phyloP scores from a whole-genome alignment of 2,797 vertebrate genomes.

The Phyllotis vaccarum region DNA sequence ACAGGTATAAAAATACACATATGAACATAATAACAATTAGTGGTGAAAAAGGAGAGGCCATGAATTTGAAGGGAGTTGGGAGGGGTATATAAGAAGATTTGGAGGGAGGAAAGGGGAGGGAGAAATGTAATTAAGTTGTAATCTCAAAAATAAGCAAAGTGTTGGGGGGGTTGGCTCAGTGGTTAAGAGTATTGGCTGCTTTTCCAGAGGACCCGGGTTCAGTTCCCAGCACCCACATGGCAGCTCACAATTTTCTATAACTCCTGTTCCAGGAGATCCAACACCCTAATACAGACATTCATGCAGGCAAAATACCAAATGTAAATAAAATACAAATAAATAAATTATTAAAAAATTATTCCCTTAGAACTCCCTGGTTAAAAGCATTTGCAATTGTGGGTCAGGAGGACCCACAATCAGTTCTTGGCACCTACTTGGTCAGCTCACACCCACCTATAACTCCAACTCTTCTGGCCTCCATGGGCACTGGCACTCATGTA shows the following conservation, averaged over 20 bases:
- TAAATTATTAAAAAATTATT: neutral
- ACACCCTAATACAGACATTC: no score
- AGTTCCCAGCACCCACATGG: no score
- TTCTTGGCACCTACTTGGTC: neutral
- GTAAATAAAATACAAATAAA: no score
- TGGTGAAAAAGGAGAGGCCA: neutral
- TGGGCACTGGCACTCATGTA: neutral
- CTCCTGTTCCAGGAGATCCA: no score
- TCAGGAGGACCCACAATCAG: neutral
- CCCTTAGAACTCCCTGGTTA: neutral
- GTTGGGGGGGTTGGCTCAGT: no score
- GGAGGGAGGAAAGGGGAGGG: neutral
- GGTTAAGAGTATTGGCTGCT: no score
- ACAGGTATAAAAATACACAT: neutral
- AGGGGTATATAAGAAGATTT: neutral
- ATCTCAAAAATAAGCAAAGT: neutral
- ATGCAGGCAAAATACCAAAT: no score
- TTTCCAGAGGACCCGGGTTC: no score
- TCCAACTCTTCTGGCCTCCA: neutral
- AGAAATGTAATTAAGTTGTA: neutral
- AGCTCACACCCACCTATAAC: neutral
- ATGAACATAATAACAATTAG: neutral
- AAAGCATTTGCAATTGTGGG: neutral
- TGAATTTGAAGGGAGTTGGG: neutral
- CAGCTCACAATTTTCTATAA: no score